Conservation (phyloP, 2,113 vertebrate genomes). For the Nettapus auritus region DNA sequence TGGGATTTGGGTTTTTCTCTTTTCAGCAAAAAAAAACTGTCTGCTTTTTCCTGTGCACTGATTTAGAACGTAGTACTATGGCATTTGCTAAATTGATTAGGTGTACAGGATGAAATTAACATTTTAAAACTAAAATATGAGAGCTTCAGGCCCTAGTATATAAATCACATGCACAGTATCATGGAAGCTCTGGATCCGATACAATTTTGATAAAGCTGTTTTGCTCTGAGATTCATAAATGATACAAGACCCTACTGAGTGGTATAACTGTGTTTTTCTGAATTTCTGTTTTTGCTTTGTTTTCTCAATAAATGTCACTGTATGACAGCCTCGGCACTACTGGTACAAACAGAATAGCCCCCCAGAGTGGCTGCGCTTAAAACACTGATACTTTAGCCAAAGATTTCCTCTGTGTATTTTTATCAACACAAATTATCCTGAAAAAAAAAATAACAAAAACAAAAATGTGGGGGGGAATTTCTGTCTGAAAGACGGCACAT, state of each 20-base stretch:
- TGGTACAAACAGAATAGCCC: not conserved
- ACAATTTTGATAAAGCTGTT: not conserved
- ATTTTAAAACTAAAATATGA: not conserved
- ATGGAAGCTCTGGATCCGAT: not conserved
- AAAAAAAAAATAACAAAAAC: not conserved
- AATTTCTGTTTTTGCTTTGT: not conserved
- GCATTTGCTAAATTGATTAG: not conserved
- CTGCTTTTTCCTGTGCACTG: not conserved
- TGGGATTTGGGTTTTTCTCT: not conserved
- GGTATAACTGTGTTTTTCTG: not conserved
- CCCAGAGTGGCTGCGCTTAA: not conserved
- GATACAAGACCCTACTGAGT: not conserved
- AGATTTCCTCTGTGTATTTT: not conserved
- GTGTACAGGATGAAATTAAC: not conserved
- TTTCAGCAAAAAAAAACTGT: not conserved
- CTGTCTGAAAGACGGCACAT: not conserved
- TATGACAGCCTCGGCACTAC: not conserved
- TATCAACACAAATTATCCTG: not conserved
- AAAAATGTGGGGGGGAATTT: not conserved
- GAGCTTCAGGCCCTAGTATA: not conserved
- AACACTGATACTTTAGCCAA: not conserved
- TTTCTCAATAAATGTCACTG: not conserved
- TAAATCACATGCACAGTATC: not conserved
- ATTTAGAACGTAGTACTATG: not conserved
- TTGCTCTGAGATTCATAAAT: not conserved